These are phyloP conservation scores for Aproaerema taeniolella DNA, from an alignment of 2,888 invertebrate species.

Conservation along the genomic window DNA sequence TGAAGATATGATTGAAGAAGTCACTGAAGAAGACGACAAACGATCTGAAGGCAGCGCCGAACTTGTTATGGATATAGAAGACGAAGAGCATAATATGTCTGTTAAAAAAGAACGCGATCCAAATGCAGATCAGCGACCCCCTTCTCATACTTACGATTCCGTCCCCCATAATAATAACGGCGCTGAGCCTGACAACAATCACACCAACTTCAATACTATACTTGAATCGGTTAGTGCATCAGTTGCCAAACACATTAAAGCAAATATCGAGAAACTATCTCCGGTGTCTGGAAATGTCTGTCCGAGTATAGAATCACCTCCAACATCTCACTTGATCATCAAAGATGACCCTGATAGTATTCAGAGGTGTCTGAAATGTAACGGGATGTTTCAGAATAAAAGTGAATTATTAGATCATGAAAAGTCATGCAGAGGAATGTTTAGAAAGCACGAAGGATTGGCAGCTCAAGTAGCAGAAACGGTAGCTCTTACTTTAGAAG, in stretches of 20 bases:
- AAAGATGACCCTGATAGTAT: slow-evolving; percentile 53
- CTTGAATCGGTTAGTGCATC: slow-evolving; percentile 85
- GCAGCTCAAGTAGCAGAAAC: slow-evolving; percentile 87
- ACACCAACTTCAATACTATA: slow-evolving; percentile 83
- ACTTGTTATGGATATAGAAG: slow-evolving; percentile 83
- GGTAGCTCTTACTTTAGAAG: slow-evolving; percentile 72
- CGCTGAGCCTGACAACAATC: slow-evolving; percentile 59
- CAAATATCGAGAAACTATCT: slow-evolving; percentile 81
- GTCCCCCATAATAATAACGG: slow-evolving; percentile 49
- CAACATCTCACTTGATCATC: slow-evolving; percentile 40
- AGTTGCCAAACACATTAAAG: slow-evolving; percentile 84
- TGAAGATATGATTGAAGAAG: slow-evolving; percentile 79
- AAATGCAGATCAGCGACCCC: slow-evolving; percentile 36
- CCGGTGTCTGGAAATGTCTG: slow-evolving; percentile 70
- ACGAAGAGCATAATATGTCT: slow-evolving; percentile 60
- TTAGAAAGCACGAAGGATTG: slow-evolving; percentile 83
- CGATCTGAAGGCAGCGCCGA: slow-evolving; percentile 76
- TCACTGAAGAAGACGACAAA: slow-evolving; percentile 77
- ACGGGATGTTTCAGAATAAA: slow-evolving; percentile 75
- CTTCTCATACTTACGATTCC: slow-evolving; percentile 44
- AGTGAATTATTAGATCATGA: slow-evolving; percentile 84
- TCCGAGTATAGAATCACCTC: slow-evolving; percentile 52
- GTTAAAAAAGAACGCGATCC: slow-evolving; percentile 68
- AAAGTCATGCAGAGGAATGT: slow-evolving; percentile 77
- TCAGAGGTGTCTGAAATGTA: slow-evolving; percentile 77